Evolutionary conservation across 2,888 invertebrate genomes (phyloP).

Genomic region (Drosophila mulleri): DNA sequence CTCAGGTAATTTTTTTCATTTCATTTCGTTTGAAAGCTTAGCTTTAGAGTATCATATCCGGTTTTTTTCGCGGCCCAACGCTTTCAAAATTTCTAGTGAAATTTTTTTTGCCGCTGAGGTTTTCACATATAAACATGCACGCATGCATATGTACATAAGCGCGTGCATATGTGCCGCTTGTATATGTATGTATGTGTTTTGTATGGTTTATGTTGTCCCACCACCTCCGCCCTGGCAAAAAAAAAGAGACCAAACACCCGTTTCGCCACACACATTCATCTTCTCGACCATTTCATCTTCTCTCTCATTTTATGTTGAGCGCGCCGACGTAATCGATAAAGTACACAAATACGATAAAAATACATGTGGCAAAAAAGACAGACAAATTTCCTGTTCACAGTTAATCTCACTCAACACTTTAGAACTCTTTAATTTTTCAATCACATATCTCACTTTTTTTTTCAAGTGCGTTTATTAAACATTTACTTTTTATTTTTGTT

Average conservation of each 20-base stretch:
- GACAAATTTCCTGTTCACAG: slow-evolving; percentile 37
- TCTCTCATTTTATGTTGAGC: slow-evolving; percentile 58
- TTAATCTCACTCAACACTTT: slow-evolving; percentile 29
- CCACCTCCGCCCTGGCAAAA: slow-evolving; percentile 39
- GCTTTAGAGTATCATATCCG: slow-evolving; percentile 72
- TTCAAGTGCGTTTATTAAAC: slow-evolving; percentile 41
- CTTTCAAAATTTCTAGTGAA: slow-evolving; percentile 81
- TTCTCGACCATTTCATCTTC: slow-evolving; percentile 53
- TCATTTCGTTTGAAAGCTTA: slow-evolving; percentile 61
- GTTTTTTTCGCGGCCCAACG: slow-evolving; percentile 69
- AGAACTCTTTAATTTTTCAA: slow-evolving; percentile 44
- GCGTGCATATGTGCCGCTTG: background rate
- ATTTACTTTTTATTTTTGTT: slow-evolving; percentile 58
- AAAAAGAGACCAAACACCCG: slow-evolving; percentile 52
- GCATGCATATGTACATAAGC: slow-evolving; percentile 6
- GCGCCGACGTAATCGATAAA: slow-evolving; percentile 76
- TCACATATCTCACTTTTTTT: slow-evolving; percentile 41
- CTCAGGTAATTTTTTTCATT: slow-evolving; percentile 61
- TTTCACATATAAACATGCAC: slow-evolving; percentile 16
- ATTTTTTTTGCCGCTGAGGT: slow-evolving; percentile 55
- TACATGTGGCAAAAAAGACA: slow-evolving; percentile 60
- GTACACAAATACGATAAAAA: slow-evolving; percentile 66
- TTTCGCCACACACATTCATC: slow-evolving; percentile 58
- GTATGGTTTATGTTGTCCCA: slow-evolving; percentile 52
- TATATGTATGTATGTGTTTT: slow-evolving; percentile 5